Base-by-base conservation (phyloP, 2,113 vertebrate species). In the Phaethon lepturus region DNA sequence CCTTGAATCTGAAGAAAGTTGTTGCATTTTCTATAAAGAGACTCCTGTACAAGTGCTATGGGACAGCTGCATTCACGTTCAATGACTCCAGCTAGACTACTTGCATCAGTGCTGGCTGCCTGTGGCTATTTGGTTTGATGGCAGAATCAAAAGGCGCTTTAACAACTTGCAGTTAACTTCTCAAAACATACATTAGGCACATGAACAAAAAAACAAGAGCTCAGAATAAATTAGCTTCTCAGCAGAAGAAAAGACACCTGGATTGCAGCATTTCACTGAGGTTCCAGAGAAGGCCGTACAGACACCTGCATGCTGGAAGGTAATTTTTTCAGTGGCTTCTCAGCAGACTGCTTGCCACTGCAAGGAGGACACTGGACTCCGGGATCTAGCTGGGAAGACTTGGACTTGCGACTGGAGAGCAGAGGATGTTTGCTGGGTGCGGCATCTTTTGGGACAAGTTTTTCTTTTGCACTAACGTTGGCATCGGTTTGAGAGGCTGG, bases 271-370 rank as follows among this genome's bases (percentile, higher is more conserved):
- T 95, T 93, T 99, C 98, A 99, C 97, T 99, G 98, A 98, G 99
- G 99, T 98, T 99, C 99, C 93, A 98, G 98, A 98, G 98, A 98
- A 97, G 99, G 97, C 97, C 99, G 98, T 98, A 99, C 98, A 97
- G 99, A 98, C 95, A 99, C 98, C 97, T 99, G 99, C 98, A 98
- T 99, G 99, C 99, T 99, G 60, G 99, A 98, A 92, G 99, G 98
- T 96, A 99, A 98, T 82, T 98, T 99, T 97, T 98, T 98, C 25
- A 98, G 96, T 14, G 97, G 98, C 98, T 98, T 99, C 83, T 99
- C 99, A 8, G 98, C 95, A 74, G 98, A 88, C 95, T 98, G 99
- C 97, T 98, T 99, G 96, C 98, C 98, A 26, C 98, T 98, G 25
- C 98, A 50, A 63, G 99, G 98, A 60, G 98, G 98, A 56, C 98